Base-by-base conservation (phyloP, 1,140 invertebrate species). In the Globodera rostochiensis region DNA sequence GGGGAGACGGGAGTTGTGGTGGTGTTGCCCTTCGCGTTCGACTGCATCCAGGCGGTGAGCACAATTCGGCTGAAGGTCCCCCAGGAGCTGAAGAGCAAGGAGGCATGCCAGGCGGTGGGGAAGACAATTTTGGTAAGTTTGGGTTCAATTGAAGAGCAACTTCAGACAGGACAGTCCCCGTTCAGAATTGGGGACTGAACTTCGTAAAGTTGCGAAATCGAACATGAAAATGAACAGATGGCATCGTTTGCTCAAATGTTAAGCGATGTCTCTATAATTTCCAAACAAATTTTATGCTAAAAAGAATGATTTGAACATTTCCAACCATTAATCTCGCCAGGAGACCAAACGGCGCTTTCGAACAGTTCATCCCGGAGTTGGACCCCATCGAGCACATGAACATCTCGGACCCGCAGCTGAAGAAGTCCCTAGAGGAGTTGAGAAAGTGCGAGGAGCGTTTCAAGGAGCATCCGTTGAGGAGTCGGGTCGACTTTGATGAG, bases 351-450 rank as follows among this genome's bases (percentile, higher is more conserved):
- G 94, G 90, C 92, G 96, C 69, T 97, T 97, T 97, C 90, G 93
- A 94, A 0, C 92, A 94, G 73, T 94, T 94, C 3, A 92, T 95
- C 13, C 97, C 97, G 0, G 89, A 96, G 4, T 90, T 99, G 0
- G 94, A 99, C 92, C 97, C 97, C 6, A 92, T 98, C 49, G 94
- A 94, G 74, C 97, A 99, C 90, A 98, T 99, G 96, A 94, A 94
- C 86, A 98, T 99, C 74, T 94, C 94, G 80, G 95, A 97, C 73
- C 88, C 92, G 6, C 92, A 92, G 11, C 95, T 98, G 81, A 92
- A 93, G 84, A 92, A 94, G 60, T 92, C 96, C 73, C 87, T 92
- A 36, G 91, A 91, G 84, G 93, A 90, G 95, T 96, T 86, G 93
- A 95, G 90, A 91, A 93, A 74, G 93, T 95, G 84, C 94, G 97